A percentile compares a stretch with the other conserved stretches of the same genome.
phyloP scores from a whole-genome alignment of 1,140 invertebrate species.

The Aethina tumida region DNA sequence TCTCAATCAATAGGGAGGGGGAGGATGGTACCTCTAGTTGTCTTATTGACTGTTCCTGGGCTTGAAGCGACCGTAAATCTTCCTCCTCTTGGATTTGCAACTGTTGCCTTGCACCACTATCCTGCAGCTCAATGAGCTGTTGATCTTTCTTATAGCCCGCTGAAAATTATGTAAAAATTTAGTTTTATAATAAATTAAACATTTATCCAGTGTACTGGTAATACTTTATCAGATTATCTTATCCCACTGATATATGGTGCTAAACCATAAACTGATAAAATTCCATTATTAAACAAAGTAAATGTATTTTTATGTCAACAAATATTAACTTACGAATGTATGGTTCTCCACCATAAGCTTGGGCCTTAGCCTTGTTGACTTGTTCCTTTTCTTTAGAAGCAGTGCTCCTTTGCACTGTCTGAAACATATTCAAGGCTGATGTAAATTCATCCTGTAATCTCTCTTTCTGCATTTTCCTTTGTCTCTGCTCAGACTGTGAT shows the following conservation, averaged over 20 bases:
- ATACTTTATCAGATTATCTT: neutral
- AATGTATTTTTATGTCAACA: neutral
- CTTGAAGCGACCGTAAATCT: slow-evolving; percentile 74
- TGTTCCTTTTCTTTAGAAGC: slow-evolving; percentile 79
- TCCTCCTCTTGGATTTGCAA: slow-evolving; percentile 76
- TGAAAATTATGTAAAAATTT: slow-evolving; percentile 11
- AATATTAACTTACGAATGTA: slow-evolving; percentile 23
- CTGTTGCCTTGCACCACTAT: slow-evolving; percentile 44
- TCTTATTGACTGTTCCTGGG: slow-evolving; percentile 81
- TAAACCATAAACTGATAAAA: too few species aligned
- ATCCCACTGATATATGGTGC: too few species aligned
- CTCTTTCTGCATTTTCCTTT: slow-evolving; percentile 84
- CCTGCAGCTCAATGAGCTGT: slow-evolving; percentile 56
- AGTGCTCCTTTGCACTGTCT: slow-evolving; percentile 65
- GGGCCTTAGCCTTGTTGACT: slow-evolving; percentile 53
- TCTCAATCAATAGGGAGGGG: neutral
- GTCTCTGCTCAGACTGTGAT: slow-evolving; percentile 55
- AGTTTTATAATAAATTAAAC: slow-evolving; percentile 3
- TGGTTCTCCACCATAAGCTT: slow-evolving; percentile 28
- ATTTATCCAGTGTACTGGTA: neutral
- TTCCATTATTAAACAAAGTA: too few species aligned
- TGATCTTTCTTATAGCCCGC: slow-evolving; percentile 43
- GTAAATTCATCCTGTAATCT: slow-evolving; percentile 91
- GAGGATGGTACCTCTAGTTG: slow-evolving; percentile 69
- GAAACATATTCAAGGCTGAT: slow-evolving; percentile 81